Evolutionary conservation across 1,140 invertebrate species (phyloP).

Genomic region (Dufourea novaeangliae): DNA sequence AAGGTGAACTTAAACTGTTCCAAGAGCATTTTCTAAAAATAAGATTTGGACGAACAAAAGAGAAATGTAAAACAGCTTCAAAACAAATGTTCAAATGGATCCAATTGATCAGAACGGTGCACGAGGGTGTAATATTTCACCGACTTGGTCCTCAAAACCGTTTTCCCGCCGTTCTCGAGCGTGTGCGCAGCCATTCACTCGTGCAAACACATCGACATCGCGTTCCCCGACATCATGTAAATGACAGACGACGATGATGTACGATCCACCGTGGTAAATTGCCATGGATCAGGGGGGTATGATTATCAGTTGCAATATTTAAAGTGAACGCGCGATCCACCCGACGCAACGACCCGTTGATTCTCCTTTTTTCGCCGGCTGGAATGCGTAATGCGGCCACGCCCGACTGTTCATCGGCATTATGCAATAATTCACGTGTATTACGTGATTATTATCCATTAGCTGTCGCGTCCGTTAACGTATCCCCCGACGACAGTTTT

Average conservation of each 20-base stretch:
- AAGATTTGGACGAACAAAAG: too few species aligned
- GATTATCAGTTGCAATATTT: constrained; percentile 25
- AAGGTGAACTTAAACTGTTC: too few species aligned
- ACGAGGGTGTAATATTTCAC: too few species aligned
- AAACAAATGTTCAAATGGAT: too few species aligned
- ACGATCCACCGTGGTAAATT: constrained; percentile 27
- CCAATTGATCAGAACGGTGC: too few species aligned
- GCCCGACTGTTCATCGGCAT: constrained; percentile 19
- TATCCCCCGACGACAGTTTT: neutral
- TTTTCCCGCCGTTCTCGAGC: neutral
- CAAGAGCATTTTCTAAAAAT: too few species aligned
- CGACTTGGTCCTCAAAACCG: neutral
- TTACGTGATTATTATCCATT: constrained; percentile 38
- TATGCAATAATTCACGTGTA: constrained; percentile 36
- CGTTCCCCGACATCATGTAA: constrained; percentile 4
- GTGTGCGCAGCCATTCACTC: neutral
- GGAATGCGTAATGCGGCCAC: constrained; percentile 18
- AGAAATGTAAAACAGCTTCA: too few species aligned
- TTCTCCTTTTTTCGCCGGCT: neutral
- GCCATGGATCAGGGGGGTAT: constrained; percentile 15
- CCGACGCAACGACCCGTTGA: constrained; percentile 27
- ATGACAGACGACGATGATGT: constrained; percentile 33
- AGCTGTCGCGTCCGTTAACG: neutral
- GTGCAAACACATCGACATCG: neutral
- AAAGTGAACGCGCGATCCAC: constrained; percentile 17